phyloP scores from a whole-genome alignment of 2,113 vertebrate genomes.

The Antechinus stuartii region DNA sequence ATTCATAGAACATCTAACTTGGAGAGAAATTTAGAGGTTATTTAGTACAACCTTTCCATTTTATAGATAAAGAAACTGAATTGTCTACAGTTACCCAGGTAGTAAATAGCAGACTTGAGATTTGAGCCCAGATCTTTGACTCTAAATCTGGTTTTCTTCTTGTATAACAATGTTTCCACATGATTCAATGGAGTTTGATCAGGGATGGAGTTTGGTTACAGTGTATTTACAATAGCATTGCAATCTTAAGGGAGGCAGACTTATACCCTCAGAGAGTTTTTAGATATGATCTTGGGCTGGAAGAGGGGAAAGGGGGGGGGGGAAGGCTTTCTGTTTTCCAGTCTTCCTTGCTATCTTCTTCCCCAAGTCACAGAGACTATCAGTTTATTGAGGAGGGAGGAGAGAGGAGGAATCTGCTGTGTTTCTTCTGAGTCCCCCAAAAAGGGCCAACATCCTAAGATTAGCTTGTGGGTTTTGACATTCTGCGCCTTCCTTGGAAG shows the following conservation, averaged over 20 bases:
- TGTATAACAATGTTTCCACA: background rate
- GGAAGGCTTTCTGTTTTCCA: background rate
- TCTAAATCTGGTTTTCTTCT: background rate
- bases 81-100: background rate
- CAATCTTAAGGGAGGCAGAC: background rate
- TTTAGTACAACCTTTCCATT: background rate
- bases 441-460: background rate
- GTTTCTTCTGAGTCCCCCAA: background rate
- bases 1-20: background rate
- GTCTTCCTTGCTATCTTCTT: background rate
- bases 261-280: background rate
- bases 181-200: background rate
- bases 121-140: background rate
- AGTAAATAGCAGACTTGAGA: background rate
- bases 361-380: background rate
- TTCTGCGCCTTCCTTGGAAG: conserved; percentile 23
- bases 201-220: background rate
- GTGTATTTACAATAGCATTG: background rate
- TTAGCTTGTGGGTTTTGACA: background rate
- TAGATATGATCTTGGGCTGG: background rate
- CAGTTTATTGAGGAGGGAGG: background rate
- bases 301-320: background rate
- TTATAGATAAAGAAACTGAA: background rate
- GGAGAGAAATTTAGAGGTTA: background rate
- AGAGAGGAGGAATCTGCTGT: background rate